Base-by-base conservation (phyloP, 1,140 invertebrate genomes). In the Drosophila setifemur region DNA sequence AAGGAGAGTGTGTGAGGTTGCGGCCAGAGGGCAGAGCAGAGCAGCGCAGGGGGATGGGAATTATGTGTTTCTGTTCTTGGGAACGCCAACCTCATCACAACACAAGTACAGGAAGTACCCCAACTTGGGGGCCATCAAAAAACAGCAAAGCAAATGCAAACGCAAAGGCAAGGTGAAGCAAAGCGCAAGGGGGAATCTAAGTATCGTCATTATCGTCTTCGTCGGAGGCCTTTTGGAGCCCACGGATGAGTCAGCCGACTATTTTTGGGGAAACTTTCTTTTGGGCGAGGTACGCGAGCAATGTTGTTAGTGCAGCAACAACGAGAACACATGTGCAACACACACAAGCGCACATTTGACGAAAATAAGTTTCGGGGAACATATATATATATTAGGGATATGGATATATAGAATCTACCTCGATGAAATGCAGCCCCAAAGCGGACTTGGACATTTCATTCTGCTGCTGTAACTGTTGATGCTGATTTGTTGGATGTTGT, bases 381-480 rank as follows among this genome's bases (percentile, higher is more conserved):
- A 55, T 26, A 39, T 43, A 64, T n/a, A n/a, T n/a, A n/a, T n/a
- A n/a, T n/a, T n/a, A n/a, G n/a, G n/a, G n/a, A n/a, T n/a, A n/a
- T n/a, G n/a, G n/a, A 44, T 55, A 55, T 26, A 39, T 43, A 64
- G 72, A 66, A 82, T 89, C 88, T 89, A 89, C 88, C 88, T 89
- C 88, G 79, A 78, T 85, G 48, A 71, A 89, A 61, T 88, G 88
- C 43, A 86, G 69, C 18, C 73, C 83, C 68, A 82, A 45, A 35
- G 72, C 79, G 37, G 88, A 89, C 75, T 89, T 89, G 55, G 88
- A 86, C 88, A 89, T 89, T 78, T 88, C 82, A 70, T 73, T 89
- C 67, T 69, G 77, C 21, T 82, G 77, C 39, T 73, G 75, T 58
- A 67, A 73, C 26, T 73, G 79, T 8, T 63, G 73, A 23, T 63